Evolutionary conservation across 2,888 invertebrate species (phyloP).

Genomic region (Mesochorus sp.): DNA sequence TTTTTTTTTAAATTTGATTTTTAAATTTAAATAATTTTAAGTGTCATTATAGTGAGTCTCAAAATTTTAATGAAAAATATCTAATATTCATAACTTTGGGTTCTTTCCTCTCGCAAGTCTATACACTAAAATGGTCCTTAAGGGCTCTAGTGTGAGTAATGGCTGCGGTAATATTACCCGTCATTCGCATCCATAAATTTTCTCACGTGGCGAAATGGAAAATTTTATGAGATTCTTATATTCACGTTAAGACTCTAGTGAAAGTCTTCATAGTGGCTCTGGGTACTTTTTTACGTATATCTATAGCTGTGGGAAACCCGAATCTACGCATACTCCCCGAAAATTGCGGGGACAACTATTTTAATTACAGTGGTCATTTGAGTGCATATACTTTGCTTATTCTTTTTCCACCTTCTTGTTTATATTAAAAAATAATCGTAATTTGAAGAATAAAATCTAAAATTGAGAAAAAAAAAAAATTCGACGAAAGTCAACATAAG

Average conservation of each 20-base stretch:
- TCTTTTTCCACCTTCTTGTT: neutral
- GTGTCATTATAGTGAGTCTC: no score
- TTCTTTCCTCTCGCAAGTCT: neutral
- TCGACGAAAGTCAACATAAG: neutral
- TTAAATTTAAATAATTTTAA: no score
- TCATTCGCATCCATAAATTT: conserved; percentile 76
- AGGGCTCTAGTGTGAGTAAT: conserved; percentile 69
- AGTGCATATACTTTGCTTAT: conserved; percentile 1
- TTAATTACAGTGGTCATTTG: conserved; percentile 43
- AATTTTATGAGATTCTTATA: conserved; percentile 71
- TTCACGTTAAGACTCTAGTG: conserved; percentile 65
- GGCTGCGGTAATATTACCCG: conserved; percentile 68
- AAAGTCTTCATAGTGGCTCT: neutral
- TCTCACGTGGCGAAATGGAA: conserved; percentile 42
- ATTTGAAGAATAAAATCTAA: conserved; percentile 4
- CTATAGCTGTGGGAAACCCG: neutral
- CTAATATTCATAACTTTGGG: neutral
- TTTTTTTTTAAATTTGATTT: no score
- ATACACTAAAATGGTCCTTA: conserved; percentile 64
- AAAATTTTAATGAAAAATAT: conserved; percentile 3
- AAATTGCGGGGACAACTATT: conserved; percentile 47
- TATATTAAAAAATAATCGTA: neutral
- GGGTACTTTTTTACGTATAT: neutral
- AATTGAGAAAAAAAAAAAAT: neutral
- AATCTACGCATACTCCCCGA: neutral